These are phyloP conservation scores for Athalia rosae DNA, from an alignment of 2,888 invertebrate species.

Conservation along the genomic window DNA sequence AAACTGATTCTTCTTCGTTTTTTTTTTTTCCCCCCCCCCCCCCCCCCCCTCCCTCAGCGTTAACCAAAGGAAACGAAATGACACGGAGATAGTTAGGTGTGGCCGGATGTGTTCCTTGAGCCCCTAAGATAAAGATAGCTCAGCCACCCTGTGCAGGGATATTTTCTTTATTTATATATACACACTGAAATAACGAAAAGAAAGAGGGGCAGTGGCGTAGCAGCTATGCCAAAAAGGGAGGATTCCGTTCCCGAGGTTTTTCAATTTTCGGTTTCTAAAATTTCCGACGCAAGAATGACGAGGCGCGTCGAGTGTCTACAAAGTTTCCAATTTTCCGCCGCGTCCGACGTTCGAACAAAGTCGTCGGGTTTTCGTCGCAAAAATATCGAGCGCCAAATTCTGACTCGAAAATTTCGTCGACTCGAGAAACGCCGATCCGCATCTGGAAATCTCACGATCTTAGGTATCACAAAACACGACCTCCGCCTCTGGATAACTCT, in stretches of 20 bases:
- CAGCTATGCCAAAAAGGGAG: background rate
- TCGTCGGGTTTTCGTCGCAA: no score
- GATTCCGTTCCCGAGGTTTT: background rate
- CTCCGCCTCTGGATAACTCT: background rate
- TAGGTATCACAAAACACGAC: background rate
- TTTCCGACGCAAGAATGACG: no score
- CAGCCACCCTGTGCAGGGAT: conserved; percentile 33
- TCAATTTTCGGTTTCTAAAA: background rate
- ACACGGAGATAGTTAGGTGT: conserved; percentile 31
- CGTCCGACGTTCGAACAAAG: no score
- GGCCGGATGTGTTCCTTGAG: conserved; percentile 35
- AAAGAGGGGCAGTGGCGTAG: background rate
- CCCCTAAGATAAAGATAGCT: conserved; percentile 43
- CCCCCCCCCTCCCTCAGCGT: background rate
- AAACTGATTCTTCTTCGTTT: background rate
- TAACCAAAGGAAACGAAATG: background rate
- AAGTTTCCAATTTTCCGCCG: no score
- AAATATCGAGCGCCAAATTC: no score
- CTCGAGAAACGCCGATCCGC: no score
- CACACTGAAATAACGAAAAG: background rate
- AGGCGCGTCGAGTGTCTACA: no score
- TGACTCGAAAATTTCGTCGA: no score
- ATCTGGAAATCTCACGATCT: background rate
- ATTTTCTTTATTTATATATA: conserved; percentile 24
- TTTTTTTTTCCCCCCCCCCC: background rate